phyloP scores from a whole-genome alignment of 2,888 invertebrate species.

The Cerceris ruficornis region DNA sequence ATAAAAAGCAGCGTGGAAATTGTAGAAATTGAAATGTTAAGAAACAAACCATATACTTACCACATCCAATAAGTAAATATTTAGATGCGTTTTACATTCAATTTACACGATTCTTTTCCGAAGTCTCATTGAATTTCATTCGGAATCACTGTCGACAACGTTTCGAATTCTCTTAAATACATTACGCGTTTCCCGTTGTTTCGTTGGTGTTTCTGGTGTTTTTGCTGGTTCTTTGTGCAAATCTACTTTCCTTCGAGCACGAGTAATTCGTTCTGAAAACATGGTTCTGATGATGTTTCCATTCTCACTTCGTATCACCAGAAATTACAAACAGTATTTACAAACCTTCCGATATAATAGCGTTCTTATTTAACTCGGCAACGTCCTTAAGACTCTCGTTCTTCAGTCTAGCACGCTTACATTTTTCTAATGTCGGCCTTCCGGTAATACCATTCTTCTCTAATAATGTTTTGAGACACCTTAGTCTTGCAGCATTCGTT shows the following conservation, averaged over 20 bases:
- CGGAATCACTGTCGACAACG: conserved; percentile 70
- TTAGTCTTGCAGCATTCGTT: conserved; percentile 66
- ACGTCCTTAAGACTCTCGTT: conserved; percentile 67
- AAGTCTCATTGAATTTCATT: conserved; percentile 31
- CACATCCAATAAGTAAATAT: conserved; percentile 40
- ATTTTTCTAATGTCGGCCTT: conserved; percentile 74
- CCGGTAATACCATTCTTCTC: conserved; percentile 73
- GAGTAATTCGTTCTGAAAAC: conserved; percentile 62
- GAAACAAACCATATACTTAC: conserved; percentile 35
- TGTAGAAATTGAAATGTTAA: conserved; percentile 3
- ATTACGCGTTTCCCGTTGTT: conserved; percentile 54
- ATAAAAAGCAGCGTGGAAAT: conserved; percentile 1
- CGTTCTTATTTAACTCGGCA: conserved; percentile 68
- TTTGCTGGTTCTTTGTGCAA: conserved; percentile 28
- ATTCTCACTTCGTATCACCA: neutral
- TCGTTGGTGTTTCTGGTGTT: conserved; percentile 32
- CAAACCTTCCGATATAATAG: conserved; percentile 75
- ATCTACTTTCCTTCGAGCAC: conserved; percentile 54
- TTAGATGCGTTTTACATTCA: conserved; percentile 40
- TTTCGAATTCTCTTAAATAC: conserved; percentile 60
- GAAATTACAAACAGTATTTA: neutral
- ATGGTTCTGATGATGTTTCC: neutral
- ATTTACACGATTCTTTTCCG: neutral
- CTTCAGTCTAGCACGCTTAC: conserved; percentile 69
- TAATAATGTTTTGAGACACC: conserved; percentile 69